These are phyloP conservation scores for Borostomias antarcticus DNA, from an alignment of 2,797 vertebrate species.

Conservation along the genomic window DNA sequence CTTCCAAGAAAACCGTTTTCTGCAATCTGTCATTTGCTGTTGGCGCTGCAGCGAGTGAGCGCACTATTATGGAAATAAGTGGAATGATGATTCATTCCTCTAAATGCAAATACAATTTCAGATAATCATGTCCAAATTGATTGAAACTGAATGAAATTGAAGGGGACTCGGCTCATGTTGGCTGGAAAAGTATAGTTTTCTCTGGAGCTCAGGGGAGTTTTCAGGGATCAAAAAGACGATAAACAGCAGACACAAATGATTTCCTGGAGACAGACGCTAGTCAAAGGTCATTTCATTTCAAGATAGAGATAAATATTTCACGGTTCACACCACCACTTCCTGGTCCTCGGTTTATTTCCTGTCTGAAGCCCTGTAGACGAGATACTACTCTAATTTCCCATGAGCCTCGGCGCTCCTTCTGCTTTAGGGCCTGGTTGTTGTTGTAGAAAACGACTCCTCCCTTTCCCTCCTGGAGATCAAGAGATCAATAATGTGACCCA, in stretches of 20 bases:
- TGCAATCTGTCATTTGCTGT: not conserved
- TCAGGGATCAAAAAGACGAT: too few species aligned
- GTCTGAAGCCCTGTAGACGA: conserved; percentile 9
- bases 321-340: conserved; percentile 9
- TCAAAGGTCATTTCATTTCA: not conserved
- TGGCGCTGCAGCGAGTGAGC: not conserved
- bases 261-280: conserved; percentile 1
- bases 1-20: not conserved
- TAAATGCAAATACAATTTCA: not conserved
- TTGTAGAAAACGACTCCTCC: conserved; percentile 8
- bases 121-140: not conserved
- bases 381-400: conserved; percentile 31
- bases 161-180: too few species aligned
- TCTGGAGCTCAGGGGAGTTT: too few species aligned
- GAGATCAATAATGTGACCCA: conserved; percentile 24
- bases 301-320: conserved; percentile 24
- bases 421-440: conserved; percentile 15
- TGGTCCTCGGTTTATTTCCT: conserved; percentile 13
- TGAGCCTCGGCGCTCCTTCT: conserved; percentile 2
- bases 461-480: conserved; percentile 11
- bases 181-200: too few species aligned
- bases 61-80: not conserved
- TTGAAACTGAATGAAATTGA: too few species aligned
- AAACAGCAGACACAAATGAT: not conserved
- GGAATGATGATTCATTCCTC: not conserved